These are phyloP conservation scores for Hyposoter didymator DNA, from an alignment of 2,888 invertebrate species.

Conservation along the genomic window DNA sequence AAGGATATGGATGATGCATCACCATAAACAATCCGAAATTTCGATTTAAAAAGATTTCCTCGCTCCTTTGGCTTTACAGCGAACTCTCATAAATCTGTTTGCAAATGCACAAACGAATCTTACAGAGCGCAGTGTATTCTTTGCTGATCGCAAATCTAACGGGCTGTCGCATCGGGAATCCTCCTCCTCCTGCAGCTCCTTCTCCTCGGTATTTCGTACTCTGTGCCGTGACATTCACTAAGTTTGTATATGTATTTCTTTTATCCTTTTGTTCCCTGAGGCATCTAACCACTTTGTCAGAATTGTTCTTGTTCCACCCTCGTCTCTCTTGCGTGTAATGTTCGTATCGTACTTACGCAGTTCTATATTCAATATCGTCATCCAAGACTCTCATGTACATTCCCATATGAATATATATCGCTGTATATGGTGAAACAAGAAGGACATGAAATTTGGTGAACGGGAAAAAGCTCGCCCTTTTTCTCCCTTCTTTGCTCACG, in stretches of 20 bases:
- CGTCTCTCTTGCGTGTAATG: slow-evolving; percentile 18
- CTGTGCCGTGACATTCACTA: neutral
- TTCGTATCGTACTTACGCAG: slow-evolving; percentile 15
- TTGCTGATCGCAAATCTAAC: slow-evolving; percentile 15
- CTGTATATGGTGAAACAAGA: neutral
- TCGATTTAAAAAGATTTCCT: neutral
- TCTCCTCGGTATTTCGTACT: neutral
- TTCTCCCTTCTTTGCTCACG: slow-evolving; percentile 17
- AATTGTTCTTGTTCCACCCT: slow-evolving; percentile 37
- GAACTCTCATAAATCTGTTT: slow-evolving; percentile 11
- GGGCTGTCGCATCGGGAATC: slow-evolving; percentile 17
- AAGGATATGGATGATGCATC: neutral
- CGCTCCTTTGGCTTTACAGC: neutral
- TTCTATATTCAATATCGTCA: slow-evolving; percentile 23
- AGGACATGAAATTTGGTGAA: slow-evolving; percentile 18
- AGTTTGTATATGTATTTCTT: slow-evolving; percentile 18
- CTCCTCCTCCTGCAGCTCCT: too few relatives aligned
- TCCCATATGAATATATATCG: neutral
- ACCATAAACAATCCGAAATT: neutral
- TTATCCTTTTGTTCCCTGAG: slow-evolving; percentile 3
- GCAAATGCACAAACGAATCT: slow-evolving; percentile 30
- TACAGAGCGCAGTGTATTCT: neutral
- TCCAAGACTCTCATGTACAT: slow-evolving; percentile 12
- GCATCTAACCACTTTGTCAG: slow-evolving; percentile 35
- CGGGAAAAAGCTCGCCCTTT: slow-evolving; percentile 8